Evolutionary conservation across 2,888 invertebrate species (phyloP).

Genomic region (Heteromyza rotundicornis): DNA sequence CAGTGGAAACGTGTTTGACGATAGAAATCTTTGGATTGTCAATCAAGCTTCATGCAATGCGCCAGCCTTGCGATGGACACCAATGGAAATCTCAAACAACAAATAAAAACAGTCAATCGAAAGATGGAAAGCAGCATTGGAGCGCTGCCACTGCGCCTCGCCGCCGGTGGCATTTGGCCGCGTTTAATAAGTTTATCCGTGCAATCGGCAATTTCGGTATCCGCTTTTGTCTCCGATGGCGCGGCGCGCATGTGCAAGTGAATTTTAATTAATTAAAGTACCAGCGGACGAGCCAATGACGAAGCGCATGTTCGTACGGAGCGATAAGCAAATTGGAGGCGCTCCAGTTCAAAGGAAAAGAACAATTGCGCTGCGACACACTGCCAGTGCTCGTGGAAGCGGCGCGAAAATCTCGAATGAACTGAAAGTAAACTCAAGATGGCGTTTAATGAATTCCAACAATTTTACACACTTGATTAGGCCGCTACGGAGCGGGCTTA

Average conservation of each 20-base stretch:
- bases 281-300: constrained; percentile 22
- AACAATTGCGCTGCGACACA: constrained; percentile 43
- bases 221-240: constrained; percentile 46
- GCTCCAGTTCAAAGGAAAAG: constrained; percentile 56
- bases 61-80: neutral
- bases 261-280: constrained; percentile 55
- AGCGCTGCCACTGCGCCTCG: constrained; percentile 47
- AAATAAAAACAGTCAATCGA: constrained; percentile 2
- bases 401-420: neutral
- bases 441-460: neutral
- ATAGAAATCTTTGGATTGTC: constrained; percentile 41
- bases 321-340: constrained; percentile 59
- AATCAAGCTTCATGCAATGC: constrained; percentile 34
- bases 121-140: constrained; percentile 35
- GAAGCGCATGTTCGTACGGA: constrained; percentile 36
- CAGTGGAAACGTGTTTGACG: constrained; percentile 33
- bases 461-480: constrained; percentile 15
- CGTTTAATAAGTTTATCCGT: constrained; percentile 59
- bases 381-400: constrained; percentile 26
- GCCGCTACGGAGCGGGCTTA: too few relatives aligned
- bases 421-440: constrained; percentile 1
- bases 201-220: constrained; percentile 58
- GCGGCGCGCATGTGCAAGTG: constrained; percentile 50
- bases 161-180: constrained; percentile 57
- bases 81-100: neutral